Base-by-base conservation (phyloP, 2,888 invertebrate species). In the Dynastes maya region DNA sequence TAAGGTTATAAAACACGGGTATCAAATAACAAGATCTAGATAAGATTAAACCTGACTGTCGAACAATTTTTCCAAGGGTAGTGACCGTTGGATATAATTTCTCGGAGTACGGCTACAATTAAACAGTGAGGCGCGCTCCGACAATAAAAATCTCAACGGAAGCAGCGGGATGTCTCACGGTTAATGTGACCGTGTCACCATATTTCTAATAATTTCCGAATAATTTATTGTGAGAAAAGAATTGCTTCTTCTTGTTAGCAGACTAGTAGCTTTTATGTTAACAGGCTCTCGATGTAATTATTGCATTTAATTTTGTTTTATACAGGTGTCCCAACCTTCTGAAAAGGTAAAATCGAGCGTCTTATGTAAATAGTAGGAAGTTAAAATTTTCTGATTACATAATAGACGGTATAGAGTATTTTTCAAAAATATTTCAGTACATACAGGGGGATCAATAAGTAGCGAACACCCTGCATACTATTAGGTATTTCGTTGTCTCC, bases 191-290 rank as follows among this genome's bases (percentile, higher is more conserved):
- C 82, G 81, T 79, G 80, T 77, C 80, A 79, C 70, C 79, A 78
- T 71, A 63, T 78, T 80, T 80, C 82, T 82, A 83, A 84, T 85
- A 83, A 84, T 84, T 85, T 83, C 74, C 82, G 82, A 58, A 58
- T 84, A 84, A 84, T 85, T 85, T 85, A 84, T 85, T 83, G 83
- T 85, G 86, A 82, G 85, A 85, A 83, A 80, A 82, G 82, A 84
- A 83, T 49, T 40, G 49, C 67, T 81, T 80, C 16, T 32, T 58
- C 58, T 72, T 9, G 40, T 58, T 58, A 71, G 13, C 55, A 55
- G 55, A 22, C 40, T 37, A 72, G 40, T 22, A 16, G 13, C 53
- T 55, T 1, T 4, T 16, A 45, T 8, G 8, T 11, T 45, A 45
- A 32, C 5, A 9, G 45, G 1, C 11, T 45, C 45, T 45, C 8